phyloP scores from a whole-genome alignment of 2,113 vertebrate genomes.

The Heptranchias perlo region DNA sequence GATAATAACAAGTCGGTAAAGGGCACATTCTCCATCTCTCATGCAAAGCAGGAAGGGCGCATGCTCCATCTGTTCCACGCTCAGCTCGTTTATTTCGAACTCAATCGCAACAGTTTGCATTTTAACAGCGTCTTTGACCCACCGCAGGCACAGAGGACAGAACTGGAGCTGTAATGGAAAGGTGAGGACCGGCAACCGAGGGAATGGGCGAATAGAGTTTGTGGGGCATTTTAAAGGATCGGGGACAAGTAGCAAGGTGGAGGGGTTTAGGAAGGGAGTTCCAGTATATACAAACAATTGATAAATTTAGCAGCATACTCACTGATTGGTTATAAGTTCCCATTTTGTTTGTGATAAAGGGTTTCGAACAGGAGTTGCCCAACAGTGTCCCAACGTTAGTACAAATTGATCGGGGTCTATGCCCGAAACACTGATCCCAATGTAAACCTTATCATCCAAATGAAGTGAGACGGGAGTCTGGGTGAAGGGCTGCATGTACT shows the following conservation, averaged over 20 bases:
- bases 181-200: too few species aligned
- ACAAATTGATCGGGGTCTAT: constrained; percentile 51
- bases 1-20: too few species aligned
- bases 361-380: constrained; percentile 52
- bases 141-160: not conserved
- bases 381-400: constrained; percentile 52
- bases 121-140: not conserved
- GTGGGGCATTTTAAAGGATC: not conserved
- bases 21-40: too few species aligned
- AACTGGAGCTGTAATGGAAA: too few species aligned
- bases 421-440: constrained; percentile 49
- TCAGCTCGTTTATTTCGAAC: too few species aligned
- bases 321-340: constrained; percentile 55
- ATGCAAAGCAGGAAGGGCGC: not conserved
- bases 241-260: not conserved
- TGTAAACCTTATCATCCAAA: constrained; percentile 47
- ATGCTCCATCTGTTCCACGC: too few species aligned
- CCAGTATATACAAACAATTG: not conserved
- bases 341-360: constrained; percentile 44
- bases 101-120: too few species aligned
- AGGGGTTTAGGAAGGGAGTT: not conserved
- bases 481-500: constrained; percentile 45
- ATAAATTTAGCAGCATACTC: constrained; percentile 12
- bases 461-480: constrained; percentile 40
- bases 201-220: not conserved